Conservation (phyloP, 2,113 vertebrate species). For the Oriolus oriolus region DNA sequence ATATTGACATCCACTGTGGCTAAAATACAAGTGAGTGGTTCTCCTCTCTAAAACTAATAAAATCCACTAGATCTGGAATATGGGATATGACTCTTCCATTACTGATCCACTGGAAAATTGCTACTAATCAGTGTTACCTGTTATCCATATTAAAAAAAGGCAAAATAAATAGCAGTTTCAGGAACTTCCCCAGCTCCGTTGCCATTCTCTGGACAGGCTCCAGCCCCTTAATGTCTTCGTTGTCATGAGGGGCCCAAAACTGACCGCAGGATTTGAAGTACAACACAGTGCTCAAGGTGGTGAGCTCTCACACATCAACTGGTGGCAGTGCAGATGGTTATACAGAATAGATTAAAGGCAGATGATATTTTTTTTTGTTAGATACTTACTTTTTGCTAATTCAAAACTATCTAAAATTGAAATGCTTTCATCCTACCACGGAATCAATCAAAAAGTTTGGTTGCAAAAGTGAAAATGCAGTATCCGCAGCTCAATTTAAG, state of each 20-base stretch:
- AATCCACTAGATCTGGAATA: neutral
- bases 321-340: neutral
- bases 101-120: neutral
- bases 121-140: neutral
- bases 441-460: neutral
- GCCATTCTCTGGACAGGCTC: neutral
- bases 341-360: neutral
- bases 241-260: neutral
- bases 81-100: neutral
- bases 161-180: neutral
- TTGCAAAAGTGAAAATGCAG: neutral
- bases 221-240: neutral
- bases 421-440: neutral
- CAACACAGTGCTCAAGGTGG: neutral
- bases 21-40: neutral
- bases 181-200: accelerated
- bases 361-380: neutral
- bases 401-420: neutral
- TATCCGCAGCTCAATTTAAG: neutral
- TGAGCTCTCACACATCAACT: neutral
- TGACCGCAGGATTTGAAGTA: neutral
- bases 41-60: neutral
- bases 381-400: neutral
- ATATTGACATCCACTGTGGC: neutral
- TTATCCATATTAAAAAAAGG: neutral